Percentiles rank a stretch among this genome's conserved stretches.
Evolutionary conservation across 92 coral and sea anemone genomes (phyloP).

Genomic region (Pocillopora grandis): DNA sequence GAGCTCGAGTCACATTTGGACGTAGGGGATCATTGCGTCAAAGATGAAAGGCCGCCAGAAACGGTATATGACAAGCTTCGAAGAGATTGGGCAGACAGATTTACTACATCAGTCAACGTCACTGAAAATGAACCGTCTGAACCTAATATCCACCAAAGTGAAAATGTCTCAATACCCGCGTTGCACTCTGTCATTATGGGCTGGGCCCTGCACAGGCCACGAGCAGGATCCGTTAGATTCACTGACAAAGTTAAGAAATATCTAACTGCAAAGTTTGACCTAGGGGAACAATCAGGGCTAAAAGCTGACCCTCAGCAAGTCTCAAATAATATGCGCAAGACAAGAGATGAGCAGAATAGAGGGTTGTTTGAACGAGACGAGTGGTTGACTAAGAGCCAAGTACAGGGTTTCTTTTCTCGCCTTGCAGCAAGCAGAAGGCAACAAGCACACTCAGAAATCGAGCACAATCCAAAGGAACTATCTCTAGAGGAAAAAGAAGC

Average conservation of each 20-base stretch:
- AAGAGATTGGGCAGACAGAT: conserved; percentile 49
- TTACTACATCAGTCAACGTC: not conserved
- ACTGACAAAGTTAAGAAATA: conserved; percentile 42
- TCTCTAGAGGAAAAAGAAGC: conserved; percentile 40
- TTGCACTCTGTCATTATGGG: conserved; percentile 48
- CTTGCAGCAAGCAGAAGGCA: conserved; percentile 47
- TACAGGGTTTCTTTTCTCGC: conserved; percentile 61
- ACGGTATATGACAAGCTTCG: conserved; percentile 40
- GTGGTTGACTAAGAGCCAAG: conserved; percentile 67
- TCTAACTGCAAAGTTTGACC: conserved; percentile 50
- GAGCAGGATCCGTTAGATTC: conserved; percentile 49
- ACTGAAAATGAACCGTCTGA: conserved; percentile 26
- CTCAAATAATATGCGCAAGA: conserved; percentile 62
- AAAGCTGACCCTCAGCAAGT: conserved; percentile 64
- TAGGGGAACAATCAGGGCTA: conserved; percentile 32
- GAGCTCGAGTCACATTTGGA: conserved; percentile 51
- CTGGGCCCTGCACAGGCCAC: conserved; percentile 63
- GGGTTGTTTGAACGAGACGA: conserved; percentile 59
- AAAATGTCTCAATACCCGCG: conserved; percentile 1
- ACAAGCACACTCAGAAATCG: conserved; percentile 12
- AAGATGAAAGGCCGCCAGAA: conserved; percentile 34
- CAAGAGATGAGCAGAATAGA: conserved; percentile 50
- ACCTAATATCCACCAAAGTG: not conserved
- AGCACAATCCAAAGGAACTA: conserved; percentile 21
- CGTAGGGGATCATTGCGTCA: conserved; percentile 35